Evolutionary conservation across 2,888 invertebrate genomes (phyloP), one percentile per base, ranked within the genome.

Genomic region (Hypomecis atomaria): DNA sequence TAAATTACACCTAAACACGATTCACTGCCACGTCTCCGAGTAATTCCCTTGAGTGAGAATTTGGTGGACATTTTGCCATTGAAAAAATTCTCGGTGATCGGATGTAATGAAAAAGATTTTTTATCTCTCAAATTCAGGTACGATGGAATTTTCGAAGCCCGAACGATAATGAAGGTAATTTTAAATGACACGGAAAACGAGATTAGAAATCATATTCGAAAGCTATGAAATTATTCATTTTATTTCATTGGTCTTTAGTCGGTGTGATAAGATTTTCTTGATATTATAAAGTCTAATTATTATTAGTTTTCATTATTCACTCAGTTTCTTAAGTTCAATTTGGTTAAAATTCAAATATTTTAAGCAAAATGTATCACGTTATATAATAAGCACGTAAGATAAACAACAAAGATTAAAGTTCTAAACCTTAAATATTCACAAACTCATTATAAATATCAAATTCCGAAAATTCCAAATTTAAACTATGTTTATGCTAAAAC

Each of bases 111-210:
- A 55, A 54, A 64, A 59, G 59, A 59, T 59, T 56, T 61, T 58
- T 62, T 43, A 56, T 49, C 49, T 10, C 53, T 7, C 57, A 56
- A 62, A 59, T 59, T 65, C 62, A 62, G 67, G 66, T 71, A 70
- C 68, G 53, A n/a, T 62, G 63, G 64, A 67, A 72, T 69, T 72
- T 69, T 70, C 66, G 69, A 66, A 61, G 62, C 70, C 67, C 62
- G 59, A 72, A 74, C 69, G 72, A 74, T 78, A 76, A 77, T 79
- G 73, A 75, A 74, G 72, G 66, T 69, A 76, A 71, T 75, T 70
- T 62, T 70, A 73, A 80, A 73, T 78, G 76, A 75, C 69, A 72
- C 69, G 72, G 74, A 77, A 77, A 75, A 76, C 65, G 70, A 78
- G 77, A 78, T 80, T 77, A 76, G 69, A 74, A 76, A 75, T 76